A percentile compares a stretch with the other conserved stretches of the same genome.
Evolutionary conservation across 2,113 vertebrate species (phyloP).

Genomic region (Tamias sibiricus): DNA sequence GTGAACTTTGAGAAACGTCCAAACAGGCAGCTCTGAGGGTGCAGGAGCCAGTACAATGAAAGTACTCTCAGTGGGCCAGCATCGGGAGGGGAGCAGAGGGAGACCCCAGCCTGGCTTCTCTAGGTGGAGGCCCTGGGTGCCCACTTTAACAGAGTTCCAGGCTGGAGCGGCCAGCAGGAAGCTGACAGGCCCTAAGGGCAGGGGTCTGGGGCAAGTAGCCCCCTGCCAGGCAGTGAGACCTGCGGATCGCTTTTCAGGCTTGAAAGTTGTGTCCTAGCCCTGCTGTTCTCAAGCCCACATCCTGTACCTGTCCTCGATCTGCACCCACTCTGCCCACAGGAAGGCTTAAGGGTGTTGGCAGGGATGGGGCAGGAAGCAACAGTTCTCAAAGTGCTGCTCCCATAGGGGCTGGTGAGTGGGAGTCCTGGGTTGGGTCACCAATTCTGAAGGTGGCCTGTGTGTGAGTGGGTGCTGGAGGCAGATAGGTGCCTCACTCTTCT

Average conservation of each 20-base stretch:
- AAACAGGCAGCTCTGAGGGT: background rate
- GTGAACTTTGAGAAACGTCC: background rate
- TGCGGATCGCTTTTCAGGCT: background rate
- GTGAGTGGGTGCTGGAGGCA: background rate
- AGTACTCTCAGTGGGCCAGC: accelerated
- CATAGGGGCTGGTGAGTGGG: accelerated
- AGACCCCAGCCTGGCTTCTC: accelerated
- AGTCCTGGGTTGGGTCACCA: background rate
- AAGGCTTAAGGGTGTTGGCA: background rate
- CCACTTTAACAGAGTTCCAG: background rate
- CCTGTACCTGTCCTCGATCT: background rate
- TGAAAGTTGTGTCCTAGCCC: background rate
- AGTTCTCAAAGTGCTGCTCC: background rate
- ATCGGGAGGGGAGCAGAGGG: background rate
- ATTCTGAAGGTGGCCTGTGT: background rate
- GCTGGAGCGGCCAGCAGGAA: background rate
- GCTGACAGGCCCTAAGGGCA: background rate
- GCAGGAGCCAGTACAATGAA: background rate
- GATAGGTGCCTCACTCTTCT: accelerated
- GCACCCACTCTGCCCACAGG: background rate
- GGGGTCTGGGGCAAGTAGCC: background rate
- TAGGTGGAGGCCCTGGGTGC: background rate
- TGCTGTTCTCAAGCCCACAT: background rate
- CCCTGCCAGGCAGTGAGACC: background rate
- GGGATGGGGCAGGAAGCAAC: background rate